These are phyloP conservation scores for Mustela nigripes DNA, from an alignment of 2,113 vertebrate species.

Conservation along the genomic window DNA sequence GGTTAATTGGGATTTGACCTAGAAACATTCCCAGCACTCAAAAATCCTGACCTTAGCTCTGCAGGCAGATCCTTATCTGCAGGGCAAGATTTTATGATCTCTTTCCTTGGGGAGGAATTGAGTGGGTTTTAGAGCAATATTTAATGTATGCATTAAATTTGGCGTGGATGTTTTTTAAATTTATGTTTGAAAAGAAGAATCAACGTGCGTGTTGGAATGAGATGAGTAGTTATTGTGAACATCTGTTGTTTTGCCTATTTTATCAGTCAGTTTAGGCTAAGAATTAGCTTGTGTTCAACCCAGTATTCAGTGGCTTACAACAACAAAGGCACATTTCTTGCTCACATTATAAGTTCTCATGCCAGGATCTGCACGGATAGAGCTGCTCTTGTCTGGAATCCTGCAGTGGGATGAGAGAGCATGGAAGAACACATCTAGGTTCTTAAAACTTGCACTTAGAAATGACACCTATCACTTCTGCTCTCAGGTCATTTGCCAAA, in stretches of 20 bases:
- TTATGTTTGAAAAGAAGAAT: constrained; percentile 28
- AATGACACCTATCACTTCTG: not conserved
- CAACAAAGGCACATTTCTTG: not conserved
- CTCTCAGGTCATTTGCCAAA: not conserved
- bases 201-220: not conserved
- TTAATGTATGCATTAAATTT: not conserved
- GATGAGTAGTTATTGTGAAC: not conserved
- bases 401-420: not conserved
- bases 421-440: fast-evolving
- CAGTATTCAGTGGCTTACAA: not conserved
- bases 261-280: not conserved
- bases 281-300: constrained; percentile 8
- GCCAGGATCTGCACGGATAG: not conserved
- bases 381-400: not conserved
- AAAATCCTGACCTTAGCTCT: not conserved
- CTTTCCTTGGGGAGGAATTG: not conserved
- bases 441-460: not conserved
- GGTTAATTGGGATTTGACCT: not conserved
- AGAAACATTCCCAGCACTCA: not conserved
- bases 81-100: not conserved
- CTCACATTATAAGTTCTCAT: not conserved
- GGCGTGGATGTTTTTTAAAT: not conserved
- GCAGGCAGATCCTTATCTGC: not conserved
- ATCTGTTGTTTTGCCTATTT: constrained; percentile 9
- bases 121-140: not conserved